These are phyloP conservation scores for Germaria angustata DNA, from an alignment of 2,888 invertebrate species.

Conservation along the genomic window DNA sequence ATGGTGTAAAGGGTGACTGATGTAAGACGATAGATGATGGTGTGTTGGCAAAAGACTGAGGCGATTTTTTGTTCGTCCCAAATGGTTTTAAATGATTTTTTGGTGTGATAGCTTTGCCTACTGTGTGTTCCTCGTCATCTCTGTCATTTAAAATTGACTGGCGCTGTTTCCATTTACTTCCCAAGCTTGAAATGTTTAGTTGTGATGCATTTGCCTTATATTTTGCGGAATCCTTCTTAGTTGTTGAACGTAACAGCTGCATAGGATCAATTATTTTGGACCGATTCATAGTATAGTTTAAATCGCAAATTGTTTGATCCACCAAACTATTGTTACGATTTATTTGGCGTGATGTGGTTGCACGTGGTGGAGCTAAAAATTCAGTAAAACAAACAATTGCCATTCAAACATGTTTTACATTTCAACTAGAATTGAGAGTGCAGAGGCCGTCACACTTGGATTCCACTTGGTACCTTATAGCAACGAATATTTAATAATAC, in stretches of 20 bases:
- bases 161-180: conserved; percentile 75
- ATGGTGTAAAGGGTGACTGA: conserved; percentile 71
- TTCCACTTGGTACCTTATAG: too few species aligned
- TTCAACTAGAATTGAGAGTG: too few species aligned
- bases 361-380: conserved; percentile 66
- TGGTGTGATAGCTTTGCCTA: background rate
- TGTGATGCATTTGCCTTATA: conserved; percentile 26
- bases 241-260: conserved; percentile 74
- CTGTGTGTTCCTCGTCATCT: conserved; percentile 38
- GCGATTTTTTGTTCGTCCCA: conserved; percentile 15
- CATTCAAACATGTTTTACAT: too few species aligned
- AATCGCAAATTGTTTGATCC: conserved; percentile 66
- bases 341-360: conserved; percentile 67
- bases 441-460: too few species aligned
- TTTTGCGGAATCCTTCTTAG: conserved; percentile 70
- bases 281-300: conserved; percentile 71
- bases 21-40: conserved; percentile 16
- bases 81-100: background rate
- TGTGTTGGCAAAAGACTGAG: conserved; percentile 48
- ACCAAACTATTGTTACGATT: conserved; percentile 43
- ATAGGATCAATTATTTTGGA: conserved; percentile 76
- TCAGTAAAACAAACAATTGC: conserved; percentile 4
- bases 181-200: conserved; percentile 69
- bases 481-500: too few species aligned
- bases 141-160: conserved; percentile 72